Conservation (phyloP, 1,140 invertebrate species). For the Caenorhabditis inopinata region DNA sequence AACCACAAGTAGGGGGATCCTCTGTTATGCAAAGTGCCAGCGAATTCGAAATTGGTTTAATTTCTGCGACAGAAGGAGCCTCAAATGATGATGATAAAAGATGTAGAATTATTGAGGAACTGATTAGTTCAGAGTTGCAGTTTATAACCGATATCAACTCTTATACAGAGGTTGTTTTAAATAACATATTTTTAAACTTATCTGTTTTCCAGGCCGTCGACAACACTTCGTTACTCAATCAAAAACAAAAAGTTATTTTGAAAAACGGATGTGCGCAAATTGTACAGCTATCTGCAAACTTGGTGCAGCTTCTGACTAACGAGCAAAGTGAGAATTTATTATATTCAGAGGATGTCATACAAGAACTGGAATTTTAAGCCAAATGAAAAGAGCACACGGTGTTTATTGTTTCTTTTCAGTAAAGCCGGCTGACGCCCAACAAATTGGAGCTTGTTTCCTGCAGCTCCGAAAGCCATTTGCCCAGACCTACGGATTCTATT, state of each 20-base stretch:
- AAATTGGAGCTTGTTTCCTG: slow-evolving; percentile 52
- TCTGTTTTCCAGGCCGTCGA: slow-evolving; percentile 48
- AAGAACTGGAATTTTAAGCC: too few relatives aligned
- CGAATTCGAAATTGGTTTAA: background rate
- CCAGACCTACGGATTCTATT: slow-evolving; percentile 56
- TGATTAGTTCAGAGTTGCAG: slow-evolving; percentile 53
- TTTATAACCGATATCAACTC: slow-evolving; percentile 54
- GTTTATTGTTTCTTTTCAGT: too few relatives aligned
- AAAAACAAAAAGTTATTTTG: slow-evolving; percentile 51
- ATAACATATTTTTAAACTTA: background rate
- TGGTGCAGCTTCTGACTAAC: slow-evolving; percentile 24
- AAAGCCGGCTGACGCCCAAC: slow-evolving; percentile 37
- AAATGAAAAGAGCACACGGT: too few relatives aligned
- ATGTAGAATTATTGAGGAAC: slow-evolving; percentile 55
- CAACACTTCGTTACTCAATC: slow-evolving; percentile 28
- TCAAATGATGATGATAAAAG: slow-evolving; percentile 29
- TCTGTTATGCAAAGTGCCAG: background rate
- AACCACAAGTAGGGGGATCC: slow-evolving; percentile 3
- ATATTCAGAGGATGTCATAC: too few relatives aligned
- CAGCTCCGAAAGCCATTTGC: slow-evolving; percentile 55
- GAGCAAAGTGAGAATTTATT: slow-evolving; percentile 36
- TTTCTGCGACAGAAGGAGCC: slow-evolving; percentile 6
- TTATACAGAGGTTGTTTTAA: slow-evolving; percentile 56
- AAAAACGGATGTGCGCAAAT: slow-evolving; percentile 52
- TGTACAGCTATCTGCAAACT: slow-evolving; percentile 41